These are phyloP conservation scores for Peromyscus attwateri DNA, from an alignment of 2,797 vertebrate genomes.

Conservation along the genomic window DNA sequence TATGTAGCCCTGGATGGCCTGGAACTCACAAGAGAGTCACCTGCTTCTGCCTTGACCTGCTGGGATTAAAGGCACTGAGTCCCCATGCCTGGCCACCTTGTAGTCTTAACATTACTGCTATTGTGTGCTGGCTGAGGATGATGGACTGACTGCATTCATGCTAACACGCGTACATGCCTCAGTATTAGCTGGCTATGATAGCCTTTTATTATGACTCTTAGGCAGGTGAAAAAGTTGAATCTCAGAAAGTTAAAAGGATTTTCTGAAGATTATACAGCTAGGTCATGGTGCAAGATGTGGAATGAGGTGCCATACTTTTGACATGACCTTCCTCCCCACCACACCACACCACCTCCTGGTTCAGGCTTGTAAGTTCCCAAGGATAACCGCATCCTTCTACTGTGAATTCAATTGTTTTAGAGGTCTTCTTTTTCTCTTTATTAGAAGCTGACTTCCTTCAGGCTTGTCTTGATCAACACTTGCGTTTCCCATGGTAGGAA, in stretches of 20 bases:
- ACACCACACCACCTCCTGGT: background rate
- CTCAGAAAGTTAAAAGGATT: background rate
- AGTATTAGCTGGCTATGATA: background rate
- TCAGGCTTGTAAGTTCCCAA: background rate
- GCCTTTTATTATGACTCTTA: background rate
- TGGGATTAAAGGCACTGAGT: background rate
- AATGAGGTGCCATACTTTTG: background rate
- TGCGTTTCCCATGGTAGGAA: background rate
- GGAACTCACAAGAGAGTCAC: background rate
- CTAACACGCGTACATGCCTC: background rate
- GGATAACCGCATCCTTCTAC: background rate
- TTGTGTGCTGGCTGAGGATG: background rate
- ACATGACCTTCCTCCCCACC: background rate
- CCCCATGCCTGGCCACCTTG: no score
- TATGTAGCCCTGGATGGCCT: background rate
- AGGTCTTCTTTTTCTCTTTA: background rate
- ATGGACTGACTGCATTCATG: background rate
- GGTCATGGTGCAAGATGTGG: background rate
- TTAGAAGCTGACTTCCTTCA: constrained; percentile 8
- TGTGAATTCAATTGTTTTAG: background rate
- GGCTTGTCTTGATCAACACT: background rate
- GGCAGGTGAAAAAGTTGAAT: background rate
- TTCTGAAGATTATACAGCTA: background rate
- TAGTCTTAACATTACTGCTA: background rate
- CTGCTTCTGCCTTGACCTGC: background rate